phyloP scores from a whole-genome alignment of 2,888 invertebrate genomes.

The Biston stratarius region DNA sequence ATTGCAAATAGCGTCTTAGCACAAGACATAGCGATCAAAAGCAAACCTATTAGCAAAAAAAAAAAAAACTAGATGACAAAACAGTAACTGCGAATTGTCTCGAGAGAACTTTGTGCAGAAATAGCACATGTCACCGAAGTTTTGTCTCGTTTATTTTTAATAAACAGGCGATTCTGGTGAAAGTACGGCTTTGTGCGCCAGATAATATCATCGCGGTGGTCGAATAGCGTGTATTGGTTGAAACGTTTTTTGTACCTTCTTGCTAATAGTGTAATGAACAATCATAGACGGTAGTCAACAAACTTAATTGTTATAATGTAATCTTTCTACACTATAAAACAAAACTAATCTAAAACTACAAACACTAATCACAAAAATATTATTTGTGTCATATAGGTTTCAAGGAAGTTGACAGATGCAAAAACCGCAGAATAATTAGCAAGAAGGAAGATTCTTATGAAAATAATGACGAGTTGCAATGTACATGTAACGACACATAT shows the following conservation, averaged over 20 bases:
- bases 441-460: constrained; percentile 12
- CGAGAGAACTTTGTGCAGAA: constrained; percentile 8
- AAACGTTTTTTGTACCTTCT: background rate
- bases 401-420: background rate
- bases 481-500: background rate
- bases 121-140: constrained; percentile 21
- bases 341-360: background rate
- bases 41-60: no score
- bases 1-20: no score
- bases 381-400: background rate
- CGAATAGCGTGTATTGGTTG: background rate
- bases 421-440: background rate
- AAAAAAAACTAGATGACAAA: no score
- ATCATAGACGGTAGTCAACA: background rate
- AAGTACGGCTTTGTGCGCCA: constrained; percentile 6
- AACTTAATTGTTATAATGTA: no score
- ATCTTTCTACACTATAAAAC: background rate
- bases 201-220: constrained; percentile 14
- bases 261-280: background rate
- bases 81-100: constrained; percentile 1
- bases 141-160: constrained; percentile 21
- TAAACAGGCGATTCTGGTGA: constrained; percentile 5
- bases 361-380: background rate
- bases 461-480: constrained; percentile 10
- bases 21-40: no score